Evolutionary conservation across 1,140 invertebrate species (phyloP), one percentile per base, ranked within the genome.

Genomic region (Ceratoteleas bidentatus): DNA sequence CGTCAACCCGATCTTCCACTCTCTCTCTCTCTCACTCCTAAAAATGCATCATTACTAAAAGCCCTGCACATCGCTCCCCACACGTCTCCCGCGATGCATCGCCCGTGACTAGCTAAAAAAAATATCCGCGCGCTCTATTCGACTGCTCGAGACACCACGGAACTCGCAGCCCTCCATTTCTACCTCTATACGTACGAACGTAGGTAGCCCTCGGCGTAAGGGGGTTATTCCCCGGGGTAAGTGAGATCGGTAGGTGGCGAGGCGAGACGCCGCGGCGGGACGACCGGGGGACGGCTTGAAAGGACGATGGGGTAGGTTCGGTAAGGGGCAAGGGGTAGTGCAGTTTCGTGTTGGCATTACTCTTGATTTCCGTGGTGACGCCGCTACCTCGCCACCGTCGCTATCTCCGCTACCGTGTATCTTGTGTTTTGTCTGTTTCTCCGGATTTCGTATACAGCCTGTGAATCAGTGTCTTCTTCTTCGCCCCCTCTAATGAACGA

Each of bases 281-380:
- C 61, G 82, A 79, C 70, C 56, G 78, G 61, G 68, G 83, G 69
- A 68, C 10, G 66, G 66, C 65, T 79, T 15, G 74, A 70, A 85
- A 81, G 80, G 81, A 81, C 64, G 84, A 69, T 79, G 75, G 76
- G 49, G 72, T 68, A 81, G 78, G 77, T 65, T 82, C 65, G 81
- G 87, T 79, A 84, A 88, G 86, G 88, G 88, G 86, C 85, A 89
- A 88, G 91, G 90, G 88, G 90, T 91, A 91, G 91, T 90, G 90
- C 90, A 91, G 90, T 91, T 91, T 91, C 90, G 88, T 91, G 91
- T 91, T 90, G 90, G 91, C 90, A 91, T 91, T 91, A 91, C 89
- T 91, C 90, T 91, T 92, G 90, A 91, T 92, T 91, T 91, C 88
- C 90, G 90, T 85, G 87, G 88, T 90, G 90, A 91, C 90, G 89